phyloP scores from a whole-genome alignment of 2,797 vertebrate genomes.

The Etheostoma nigrum region DNA sequence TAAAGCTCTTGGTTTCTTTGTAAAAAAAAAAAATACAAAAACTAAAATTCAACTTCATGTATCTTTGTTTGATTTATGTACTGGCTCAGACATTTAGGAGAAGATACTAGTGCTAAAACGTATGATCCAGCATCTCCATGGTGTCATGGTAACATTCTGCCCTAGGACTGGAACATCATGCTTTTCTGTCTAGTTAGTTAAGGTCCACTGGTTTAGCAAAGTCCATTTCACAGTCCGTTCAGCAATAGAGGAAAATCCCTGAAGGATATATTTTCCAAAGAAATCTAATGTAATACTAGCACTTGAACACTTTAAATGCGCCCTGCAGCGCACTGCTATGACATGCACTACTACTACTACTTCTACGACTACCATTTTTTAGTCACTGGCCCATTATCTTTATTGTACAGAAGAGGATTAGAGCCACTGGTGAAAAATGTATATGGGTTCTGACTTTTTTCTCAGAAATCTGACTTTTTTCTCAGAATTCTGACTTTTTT shows the following conservation, averaged over 20 bases:
- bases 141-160: conserved; percentile 3
- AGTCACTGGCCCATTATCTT: no score
- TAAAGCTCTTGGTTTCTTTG: not conserved
- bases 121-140: not conserved
- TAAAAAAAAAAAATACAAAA: not conserved
- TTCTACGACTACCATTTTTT: no score
- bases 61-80: not conserved
- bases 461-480: no score
- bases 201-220: conserved; percentile 39
- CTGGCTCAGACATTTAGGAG: not conserved
- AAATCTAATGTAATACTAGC: not conserved
- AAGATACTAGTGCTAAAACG: not conserved
- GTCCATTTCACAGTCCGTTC: conserved; percentile 48
- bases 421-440: no score
- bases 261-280: conserved; percentile 17
- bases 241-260: conserved; percentile 23
- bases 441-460: no score
- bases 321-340: no score
- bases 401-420: no score
- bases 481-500: no score
- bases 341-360: no score
- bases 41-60: not conserved
- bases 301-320: conserved; percentile 12
- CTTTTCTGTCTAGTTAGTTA: conserved; percentile 28
- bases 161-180: not conserved